Percentiles rank a stretch among this genome's conserved stretches.
Conservation (phyloP, 2,797 vertebrate species). For the Anguilla marmorata region DNA sequence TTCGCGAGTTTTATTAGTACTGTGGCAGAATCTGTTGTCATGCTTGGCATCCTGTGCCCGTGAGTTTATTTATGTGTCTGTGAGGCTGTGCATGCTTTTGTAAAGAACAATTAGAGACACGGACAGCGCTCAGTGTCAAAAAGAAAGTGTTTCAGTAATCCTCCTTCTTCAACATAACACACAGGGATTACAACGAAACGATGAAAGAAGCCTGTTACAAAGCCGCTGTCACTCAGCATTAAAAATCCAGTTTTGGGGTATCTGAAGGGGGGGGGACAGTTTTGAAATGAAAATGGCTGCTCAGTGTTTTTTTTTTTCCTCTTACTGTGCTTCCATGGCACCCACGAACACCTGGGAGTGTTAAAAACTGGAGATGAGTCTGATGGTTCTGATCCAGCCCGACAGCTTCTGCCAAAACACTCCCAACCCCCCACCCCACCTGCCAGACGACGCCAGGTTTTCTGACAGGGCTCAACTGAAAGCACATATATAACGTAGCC, state of each 20-base stretch:
- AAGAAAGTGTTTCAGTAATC: background rate
- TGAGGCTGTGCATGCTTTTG: background rate
- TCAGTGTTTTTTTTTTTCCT: background rate
- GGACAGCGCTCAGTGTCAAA: background rate
- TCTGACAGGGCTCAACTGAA: background rate
- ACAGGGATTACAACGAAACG: background rate
- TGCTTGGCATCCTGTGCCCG: constrained; percentile 15
- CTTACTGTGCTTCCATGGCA: background rate
- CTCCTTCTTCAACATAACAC: constrained; percentile 10
- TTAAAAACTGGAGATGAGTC: background rate
- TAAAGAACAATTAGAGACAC: background rate
- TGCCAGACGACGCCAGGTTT: background rate
- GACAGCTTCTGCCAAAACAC: constrained; percentile 4
- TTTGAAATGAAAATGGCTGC: constrained; percentile 15
- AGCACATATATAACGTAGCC: background rate
- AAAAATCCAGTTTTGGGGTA: background rate
- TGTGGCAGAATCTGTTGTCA: constrained; percentile 21
- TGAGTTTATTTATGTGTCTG: constrained; percentile 1
- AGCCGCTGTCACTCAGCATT: background rate
- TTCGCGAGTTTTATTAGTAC: background rate
- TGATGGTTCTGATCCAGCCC: background rate
- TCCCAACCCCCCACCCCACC: background rate
- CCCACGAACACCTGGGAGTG: background rate
- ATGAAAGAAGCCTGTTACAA: background rate
- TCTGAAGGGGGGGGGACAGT: background rate